Conservation (phyloP, 2,888 invertebrate genomes). For the Serrognathus titanus region DNA sequence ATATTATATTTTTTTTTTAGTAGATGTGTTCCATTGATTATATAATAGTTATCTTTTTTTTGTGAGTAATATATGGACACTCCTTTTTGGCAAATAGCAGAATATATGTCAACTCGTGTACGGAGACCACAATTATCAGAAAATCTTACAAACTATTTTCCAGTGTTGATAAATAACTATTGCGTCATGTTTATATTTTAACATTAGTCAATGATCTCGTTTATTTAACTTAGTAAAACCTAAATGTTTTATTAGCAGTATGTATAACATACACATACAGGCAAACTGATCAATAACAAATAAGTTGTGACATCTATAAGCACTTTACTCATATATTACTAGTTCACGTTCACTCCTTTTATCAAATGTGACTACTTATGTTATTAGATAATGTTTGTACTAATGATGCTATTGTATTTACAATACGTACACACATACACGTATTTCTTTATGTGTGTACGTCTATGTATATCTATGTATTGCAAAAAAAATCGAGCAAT, state of each 20-base stretch:
- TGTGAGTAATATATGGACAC: too few relatives aligned
- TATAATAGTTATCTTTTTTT: not conserved
- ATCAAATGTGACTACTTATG: slow-evolving; percentile 31
- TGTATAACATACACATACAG: slow-evolving; percentile 8
- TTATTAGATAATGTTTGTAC: slow-evolving; percentile 36
- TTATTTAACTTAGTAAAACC: slow-evolving; percentile 31
- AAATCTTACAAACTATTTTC: slow-evolving; percentile 2
- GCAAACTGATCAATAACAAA: not conserved
- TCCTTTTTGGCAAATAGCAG: too few relatives aligned
- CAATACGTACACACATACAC: slow-evolving; percentile 8
- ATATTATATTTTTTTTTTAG: too few relatives aligned
- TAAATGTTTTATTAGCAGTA: slow-evolving; percentile 19
- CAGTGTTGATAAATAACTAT: slow-evolving; percentile 13
- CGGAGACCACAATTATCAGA: not conserved
- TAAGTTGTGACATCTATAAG: slow-evolving; percentile 7
- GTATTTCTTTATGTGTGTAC: not conserved
- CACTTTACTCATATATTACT: slow-evolving; percentile 14
- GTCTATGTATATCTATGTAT: slow-evolving; percentile 1
- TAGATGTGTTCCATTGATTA: not conserved
- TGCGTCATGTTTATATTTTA: slow-evolving; percentile 24
- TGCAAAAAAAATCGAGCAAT: slow-evolving; percentile 12
- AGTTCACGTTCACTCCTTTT: slow-evolving; percentile 26
- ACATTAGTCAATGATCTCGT: slow-evolving; percentile 41
- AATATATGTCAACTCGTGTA: slow-evolving; percentile 4
- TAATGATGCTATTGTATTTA: slow-evolving; percentile 37